phyloP scores from a whole-genome alignment of 2,888 invertebrate genomes.

The Octonoba sinensis region DNA sequence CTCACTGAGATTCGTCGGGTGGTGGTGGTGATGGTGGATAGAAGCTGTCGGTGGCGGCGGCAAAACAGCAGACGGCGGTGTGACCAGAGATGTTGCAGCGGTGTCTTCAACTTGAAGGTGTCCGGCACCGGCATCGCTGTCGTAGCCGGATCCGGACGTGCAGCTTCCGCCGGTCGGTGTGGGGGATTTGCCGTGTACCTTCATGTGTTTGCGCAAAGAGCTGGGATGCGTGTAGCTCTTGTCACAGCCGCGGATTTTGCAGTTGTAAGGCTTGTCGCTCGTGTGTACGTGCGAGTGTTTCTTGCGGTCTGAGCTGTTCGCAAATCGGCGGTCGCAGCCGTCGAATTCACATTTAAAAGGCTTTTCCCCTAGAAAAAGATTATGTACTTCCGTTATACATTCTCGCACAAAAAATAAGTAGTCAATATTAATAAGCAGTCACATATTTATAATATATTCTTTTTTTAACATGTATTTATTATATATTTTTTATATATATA shows the following conservation, averaged over 20 bases:
- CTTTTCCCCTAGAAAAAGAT: slow-evolving; percentile 89
- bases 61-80: slow-evolving; percentile 2
- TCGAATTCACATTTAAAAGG: slow-evolving; percentile 98
- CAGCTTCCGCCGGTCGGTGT: slow-evolving; percentile 73
- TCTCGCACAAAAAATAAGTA: too few species aligned
- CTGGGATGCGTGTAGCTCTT: slow-evolving; percentile 99
- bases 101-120: background rate
- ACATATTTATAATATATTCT: too few species aligned
- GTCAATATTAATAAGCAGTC: too few species aligned
- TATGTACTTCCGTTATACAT: background rate
- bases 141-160: slow-evolving; percentile 55
- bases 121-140: slow-evolving; percentile 29
- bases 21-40: slow-evolving; percentile 40
- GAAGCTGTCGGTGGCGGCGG: slow-evolving; percentile 67
- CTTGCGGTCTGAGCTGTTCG: slow-evolving; percentile 98
- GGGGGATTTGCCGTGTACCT: slow-evolving; percentile 80
- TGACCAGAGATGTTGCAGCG: slow-evolving; percentile 3
- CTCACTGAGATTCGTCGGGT: slow-evolving; percentile 79
- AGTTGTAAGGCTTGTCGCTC: slow-evolving; percentile 98
- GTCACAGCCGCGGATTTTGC: slow-evolving; percentile 96
- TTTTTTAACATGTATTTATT: too few species aligned
- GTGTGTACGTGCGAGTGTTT: slow-evolving; percentile 99
- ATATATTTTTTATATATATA: too few species aligned
- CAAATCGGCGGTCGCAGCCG: slow-evolving; percentile 97
- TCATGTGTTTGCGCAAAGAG: slow-evolving; percentile 98